Base-by-base conservation (phyloP, 1,140 invertebrate genomes). In the Globodera rostochiensis region DNA sequence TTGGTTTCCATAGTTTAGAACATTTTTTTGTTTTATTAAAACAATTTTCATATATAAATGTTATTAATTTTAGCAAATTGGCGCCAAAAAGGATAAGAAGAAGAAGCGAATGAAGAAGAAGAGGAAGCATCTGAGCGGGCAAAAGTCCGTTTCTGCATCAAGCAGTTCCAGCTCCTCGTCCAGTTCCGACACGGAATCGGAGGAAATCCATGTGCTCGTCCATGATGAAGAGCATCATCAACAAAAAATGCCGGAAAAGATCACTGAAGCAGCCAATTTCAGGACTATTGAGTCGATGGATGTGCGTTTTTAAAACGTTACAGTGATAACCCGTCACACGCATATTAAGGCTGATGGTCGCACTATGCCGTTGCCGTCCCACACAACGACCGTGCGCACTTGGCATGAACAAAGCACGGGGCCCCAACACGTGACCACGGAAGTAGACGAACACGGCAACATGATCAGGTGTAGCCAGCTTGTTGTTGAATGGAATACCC, bases 361-460 rank as follows among this genome's bases (percentile, higher is more conserved):
- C 15, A 1, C 57, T 2, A 64, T 64, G 57, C 2, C 19, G 57
- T 19, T 15, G 15, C 57, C 57, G 57, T 19, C 57, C 1, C 57
- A 64, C 57, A 64, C 57, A 9, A 88, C 87, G 50, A 89, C 88
- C 21, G 74, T 89, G n/a, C 81, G 86, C 47, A 85, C 83, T n/a
- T 89, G 88, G 84, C 87, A 89, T 74, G 88, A 89, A 80, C 84
- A 82, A 9, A 85, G 78, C 69, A 76, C 75, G 66, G 77, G 83
- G 6, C 88, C 88, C 13, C 88, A 90, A 73, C 70, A 79, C 66
- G 83, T 89, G 13, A 86, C 84, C 13, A 86, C 85, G 13, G 84
- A 90, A 50, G 80, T 87, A 49, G 88, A 89, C 73, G 84, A 88
- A 73, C 80, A 88, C 36, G 88, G 88, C 46, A 88, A 87, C 75